Evolutionary conservation across 2,888 invertebrate genomes (phyloP), one percentile per base, ranked within the genome.

Genomic region (Seira musarum): DNA sequence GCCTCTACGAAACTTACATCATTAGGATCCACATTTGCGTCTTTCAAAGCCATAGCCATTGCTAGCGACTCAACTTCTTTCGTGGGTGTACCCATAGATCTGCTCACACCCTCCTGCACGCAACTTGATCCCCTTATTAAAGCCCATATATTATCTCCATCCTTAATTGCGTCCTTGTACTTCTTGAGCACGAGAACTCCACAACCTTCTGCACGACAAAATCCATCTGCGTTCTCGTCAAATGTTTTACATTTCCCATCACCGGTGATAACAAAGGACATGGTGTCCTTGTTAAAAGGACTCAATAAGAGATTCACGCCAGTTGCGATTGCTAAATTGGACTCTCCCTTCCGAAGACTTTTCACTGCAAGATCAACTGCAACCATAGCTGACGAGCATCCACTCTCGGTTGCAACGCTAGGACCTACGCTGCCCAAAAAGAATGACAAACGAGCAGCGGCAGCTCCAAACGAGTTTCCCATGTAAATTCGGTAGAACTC

Each of bases 401-500:
- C 82, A 2, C 63, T 63, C 22, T 80, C 82, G 1, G 73, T 68
- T 24, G n/a, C n/a, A n/a, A 82, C 61, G 22, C 53, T 68, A 2
- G 82, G 75, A 1, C 82, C 82, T 2, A 66, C 70, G 2, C 67
- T 8, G 0, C 73, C 73, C 15, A 75, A 17, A 24, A 65, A 57
- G 69, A 69, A 75, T 0, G 80, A 81, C 0, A 76, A 13, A 0
- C 79, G 65, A 1, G 74, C 74, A n/a, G 82, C 82, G 0, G 72
- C 57, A 13, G 82, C 82, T 5, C 82, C 79, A 35, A 80, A 76
- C 2, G 75, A 63, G 49, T 80, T 80, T 0, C 79, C 82, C 64
- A 82, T 74, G 67, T 82, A 82, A n/a, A 61, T 65, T 6, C 80
- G 64, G 22, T 69, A 75, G 35, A 74, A 80, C 25, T 80, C 80